Base-by-base conservation (phyloP, 2,888 invertebrate genomes). In the Dioctria linearis region DNA sequence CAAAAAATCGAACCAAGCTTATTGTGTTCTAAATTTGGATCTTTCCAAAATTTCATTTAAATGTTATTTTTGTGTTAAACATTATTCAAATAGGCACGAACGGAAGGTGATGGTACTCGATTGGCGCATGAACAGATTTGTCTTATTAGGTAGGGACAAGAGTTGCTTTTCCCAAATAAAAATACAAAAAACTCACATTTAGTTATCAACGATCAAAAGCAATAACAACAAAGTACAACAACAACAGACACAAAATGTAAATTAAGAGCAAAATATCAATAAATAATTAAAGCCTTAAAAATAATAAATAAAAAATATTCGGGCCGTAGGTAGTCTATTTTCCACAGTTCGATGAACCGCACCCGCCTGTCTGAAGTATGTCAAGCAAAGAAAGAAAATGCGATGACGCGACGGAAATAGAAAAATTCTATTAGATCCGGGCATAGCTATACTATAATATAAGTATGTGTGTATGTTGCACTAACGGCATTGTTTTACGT, bases 291-390 rank as follows among this genome's bases (percentile, higher is more conserved):
- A 66, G 43, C 57, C 25, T 51, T 49, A 43, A 63, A 49, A 13
- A 13, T 39, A 25, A 25, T 25, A 25, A 25, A 25, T 25, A 25
- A 66, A 5, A 43, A 49, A 54, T 39, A 39, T 8, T 13, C 54
- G 39, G 13, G 40, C n/a, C 3, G 54, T 57, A 46, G 54, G 39
- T 37, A 59, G n/a, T 39, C 37, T 37, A 79, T 79, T 57, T 79
- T 69, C 57, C 49, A 79, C 59, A 79, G 79, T 69, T 79, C 79
- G 69, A 67, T 79, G 79, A 79, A 79, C 79, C 42, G 66, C 66
- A 43, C 49, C 39, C 78, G 54, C 39, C 67, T 25, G 57, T 67
- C 67, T 78, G 78, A 66, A 57, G 57, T 54, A 40, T 78, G 25
- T 66, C 66, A 66, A 54, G 67, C 54, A 42, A 25, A 37, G 54